Evolutionary conservation across 92 coral and sea anemone species (phyloP).

Genomic region (Palythoa grandiflora): DNA sequence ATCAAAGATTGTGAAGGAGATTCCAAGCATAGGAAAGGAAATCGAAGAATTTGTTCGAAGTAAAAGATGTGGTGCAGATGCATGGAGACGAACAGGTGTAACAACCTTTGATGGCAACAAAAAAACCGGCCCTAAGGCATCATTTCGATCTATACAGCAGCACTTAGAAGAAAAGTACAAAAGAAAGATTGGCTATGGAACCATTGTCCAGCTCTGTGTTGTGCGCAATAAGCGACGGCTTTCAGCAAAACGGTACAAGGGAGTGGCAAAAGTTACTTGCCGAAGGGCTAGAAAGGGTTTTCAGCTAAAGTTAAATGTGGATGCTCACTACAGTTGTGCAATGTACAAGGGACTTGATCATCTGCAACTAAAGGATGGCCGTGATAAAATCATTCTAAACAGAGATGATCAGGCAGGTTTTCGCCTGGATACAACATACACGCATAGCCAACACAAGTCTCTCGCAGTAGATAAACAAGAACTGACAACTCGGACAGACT

Average conservation of each 20-base stretch:
- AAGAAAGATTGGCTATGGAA: conserved; percentile 56
- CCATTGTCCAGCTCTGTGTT: conserved; percentile 60
- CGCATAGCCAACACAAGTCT: conserved; percentile 37
- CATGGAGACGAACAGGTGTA: conserved; percentile 75
- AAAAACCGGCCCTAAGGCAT: conserved; percentile 53
- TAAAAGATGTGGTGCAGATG: conserved; percentile 66
- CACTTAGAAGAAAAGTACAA: conserved; percentile 47
- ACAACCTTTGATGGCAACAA: conserved; percentile 59
- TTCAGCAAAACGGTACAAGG: conserved; percentile 21
- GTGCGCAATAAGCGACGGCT: conserved; percentile 49
- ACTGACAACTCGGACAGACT: conserved; percentile 46
- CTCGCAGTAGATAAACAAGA: conserved; percentile 36
- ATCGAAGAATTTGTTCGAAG: conserved; percentile 61
- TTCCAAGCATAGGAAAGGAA: conserved; percentile 68
- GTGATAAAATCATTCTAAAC: conserved; percentile 36
- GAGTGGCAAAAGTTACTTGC: conserved; percentile 47
- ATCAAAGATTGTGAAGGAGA: conserved; percentile 55
- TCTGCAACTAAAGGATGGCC: conserved; percentile 43
- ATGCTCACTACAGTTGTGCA: conserved; percentile 61
- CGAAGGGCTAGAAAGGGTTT: conserved; percentile 68
- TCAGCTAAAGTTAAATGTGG: conserved; percentile 50
- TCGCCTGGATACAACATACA: conserved; percentile 19
- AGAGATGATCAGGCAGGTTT: conserved; percentile 52
- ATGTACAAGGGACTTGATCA: conserved; percentile 53
- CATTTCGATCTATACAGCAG: conserved; percentile 43